phyloP scores from a whole-genome alignment of 2,888 invertebrate species.

The Oscheius sp. region DNA sequence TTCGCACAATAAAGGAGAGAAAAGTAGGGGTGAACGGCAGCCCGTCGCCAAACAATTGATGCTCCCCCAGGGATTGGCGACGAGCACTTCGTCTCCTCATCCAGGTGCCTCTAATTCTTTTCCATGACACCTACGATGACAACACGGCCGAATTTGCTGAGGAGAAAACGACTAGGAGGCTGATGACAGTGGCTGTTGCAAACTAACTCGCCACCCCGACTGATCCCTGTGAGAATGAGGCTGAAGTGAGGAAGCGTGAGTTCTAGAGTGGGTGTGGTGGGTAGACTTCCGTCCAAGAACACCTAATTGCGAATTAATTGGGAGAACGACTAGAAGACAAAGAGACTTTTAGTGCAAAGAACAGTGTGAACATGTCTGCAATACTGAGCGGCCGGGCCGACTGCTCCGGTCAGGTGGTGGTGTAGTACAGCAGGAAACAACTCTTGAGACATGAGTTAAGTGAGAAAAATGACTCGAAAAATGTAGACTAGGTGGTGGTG shows the following conservation, averaged over 20 bases:
- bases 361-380: slow-evolving; percentile 23
- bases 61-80: slow-evolving; percentile 34
- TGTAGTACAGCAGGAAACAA: slow-evolving; percentile 33
- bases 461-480: background rate
- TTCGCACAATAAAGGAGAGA: slow-evolving; percentile 24
- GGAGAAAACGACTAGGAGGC: background rate
- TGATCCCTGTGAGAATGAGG: slow-evolving; percentile 24
- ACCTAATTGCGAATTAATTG: no score
- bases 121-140: slow-evolving; percentile 21
- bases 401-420: slow-evolving; percentile 33
- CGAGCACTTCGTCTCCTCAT: slow-evolving; percentile 14
- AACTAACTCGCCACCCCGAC: background rate
- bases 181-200: background rate
- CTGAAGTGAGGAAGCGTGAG: slow-evolving; percentile 8
- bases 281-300: no score
- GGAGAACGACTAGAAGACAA: no score
- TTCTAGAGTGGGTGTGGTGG: no score
- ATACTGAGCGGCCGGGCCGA: slow-evolving; percentile 3
- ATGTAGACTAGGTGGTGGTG: background rate
- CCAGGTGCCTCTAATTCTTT: slow-evolving; percentile 33
- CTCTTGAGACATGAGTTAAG: background rate
- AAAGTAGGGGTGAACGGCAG: slow-evolving; percentile 34
- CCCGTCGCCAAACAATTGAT: slow-evolving; percentile 38
- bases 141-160: background rate
- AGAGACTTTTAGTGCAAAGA: slow-evolving; percentile 9